Conservation (phyloP, 2,797 vertebrate genomes). For the Trachops cirrhosus region DNA sequence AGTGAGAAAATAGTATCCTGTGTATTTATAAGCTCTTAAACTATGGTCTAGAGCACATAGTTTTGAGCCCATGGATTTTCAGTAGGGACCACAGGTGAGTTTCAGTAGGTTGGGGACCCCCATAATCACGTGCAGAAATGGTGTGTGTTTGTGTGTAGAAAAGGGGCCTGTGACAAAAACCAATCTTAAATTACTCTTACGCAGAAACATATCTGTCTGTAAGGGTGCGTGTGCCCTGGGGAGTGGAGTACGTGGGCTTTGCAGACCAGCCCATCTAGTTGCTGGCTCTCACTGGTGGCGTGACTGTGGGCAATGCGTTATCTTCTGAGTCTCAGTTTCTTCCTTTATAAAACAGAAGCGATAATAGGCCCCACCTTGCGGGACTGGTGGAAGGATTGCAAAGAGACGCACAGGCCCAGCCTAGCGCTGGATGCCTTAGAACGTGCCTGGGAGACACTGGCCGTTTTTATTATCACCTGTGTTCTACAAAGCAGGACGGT, state of each 20-base stretch:
- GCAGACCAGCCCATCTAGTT: background rate
- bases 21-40: conserved; percentile 59
- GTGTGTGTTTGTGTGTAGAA: background rate
- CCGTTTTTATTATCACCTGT: background rate
- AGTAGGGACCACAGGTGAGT: background rate
- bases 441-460: background rate
- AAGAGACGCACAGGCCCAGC: background rate
- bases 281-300: background rate
- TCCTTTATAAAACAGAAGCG: background rate
- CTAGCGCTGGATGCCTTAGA: background rate
- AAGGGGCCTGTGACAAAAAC: background rate
- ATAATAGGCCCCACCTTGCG: background rate
- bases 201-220: background rate
- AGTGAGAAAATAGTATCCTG: conserved; percentile 52
- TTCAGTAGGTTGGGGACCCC: background rate
- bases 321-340: background rate
- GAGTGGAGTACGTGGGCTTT: background rate
- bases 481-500: background rate
- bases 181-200: background rate
- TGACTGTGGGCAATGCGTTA: background rate
- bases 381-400: background rate
- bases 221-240: background rate
- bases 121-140: background rate
- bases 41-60: background rate
- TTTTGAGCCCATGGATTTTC: background rate